These are phyloP conservation scores for Megaceryle maxima DNA, from an alignment of 2,113 vertebrate species.

Conservation along the genomic window DNA sequence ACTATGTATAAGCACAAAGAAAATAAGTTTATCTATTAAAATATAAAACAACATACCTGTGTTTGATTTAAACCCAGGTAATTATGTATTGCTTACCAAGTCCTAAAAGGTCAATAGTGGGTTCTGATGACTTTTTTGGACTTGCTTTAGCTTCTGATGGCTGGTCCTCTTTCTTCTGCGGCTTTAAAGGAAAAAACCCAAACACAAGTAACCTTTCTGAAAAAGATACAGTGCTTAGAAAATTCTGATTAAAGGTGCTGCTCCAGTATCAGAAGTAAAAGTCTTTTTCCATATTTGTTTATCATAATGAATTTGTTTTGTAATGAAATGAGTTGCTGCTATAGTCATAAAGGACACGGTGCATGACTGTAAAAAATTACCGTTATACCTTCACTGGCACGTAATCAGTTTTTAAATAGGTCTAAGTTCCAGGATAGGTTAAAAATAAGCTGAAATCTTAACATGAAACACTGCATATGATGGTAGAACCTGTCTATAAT, in stretches of 20 bases:
- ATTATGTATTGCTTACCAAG: constrained; percentile 84
- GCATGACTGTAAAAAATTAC: not conserved
- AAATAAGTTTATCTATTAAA: not conserved
- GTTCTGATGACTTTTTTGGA: constrained; percentile 84
- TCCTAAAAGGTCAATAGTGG: constrained; percentile 90
- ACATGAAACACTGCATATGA: not conserved
- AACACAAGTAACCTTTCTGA: not conserved
- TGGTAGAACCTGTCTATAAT: not conserved
- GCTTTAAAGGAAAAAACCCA: constrained; percentile 54
- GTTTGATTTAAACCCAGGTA: not conserved
- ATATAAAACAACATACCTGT: not conserved
- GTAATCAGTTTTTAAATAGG: not conserved
- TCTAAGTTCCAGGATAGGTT: not conserved
- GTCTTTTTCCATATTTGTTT: not conserved
- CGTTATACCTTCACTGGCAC: not conserved
- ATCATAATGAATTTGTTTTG: not conserved
- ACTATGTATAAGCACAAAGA: constrained; percentile 8
- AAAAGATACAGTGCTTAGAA: not conserved
- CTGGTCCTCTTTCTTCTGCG: constrained; percentile 86
- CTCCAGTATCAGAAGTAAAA: not conserved
- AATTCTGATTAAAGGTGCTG: not conserved
- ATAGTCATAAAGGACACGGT: not conserved
- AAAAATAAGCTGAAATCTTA: not conserved
- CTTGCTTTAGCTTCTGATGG: constrained; percentile 83
- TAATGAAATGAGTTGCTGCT: not conserved